Base-by-base conservation (phyloP, 2,113 vertebrate genomes). In the Chaenogobius annularis region DNA sequence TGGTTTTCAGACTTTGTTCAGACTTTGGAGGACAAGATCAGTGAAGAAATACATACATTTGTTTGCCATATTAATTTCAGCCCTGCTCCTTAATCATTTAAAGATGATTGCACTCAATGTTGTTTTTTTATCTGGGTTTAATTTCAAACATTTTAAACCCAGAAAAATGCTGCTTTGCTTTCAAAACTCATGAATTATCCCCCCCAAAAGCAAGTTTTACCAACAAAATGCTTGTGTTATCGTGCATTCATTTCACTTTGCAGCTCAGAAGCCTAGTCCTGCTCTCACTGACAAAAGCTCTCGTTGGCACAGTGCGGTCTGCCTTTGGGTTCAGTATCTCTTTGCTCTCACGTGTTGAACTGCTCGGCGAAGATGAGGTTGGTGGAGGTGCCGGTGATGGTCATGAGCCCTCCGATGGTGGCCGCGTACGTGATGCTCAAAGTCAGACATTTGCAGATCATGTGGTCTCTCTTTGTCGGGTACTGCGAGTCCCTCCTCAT, bases 361-460 rank as follows among this genome's bases (percentile, higher is more conserved):
- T 99, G 96, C 69, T 99, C 98, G 0, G 98, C 92, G 78, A 99
- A 99, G 72, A 99, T 99, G 83, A 99, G 96, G 90, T 96, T 99
- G 87, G 96, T 99, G 19, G 98, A 99, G 0, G 98, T 99, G 50
- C 98, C 97, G 0, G 98, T 99, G 91, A 99, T 97, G 86, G 98
- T 99, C 89, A 95, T 98, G 74, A 99, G 94, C 8, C 98, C 98
- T 1, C 98, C 97, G 0, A 99, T 98, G 68, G 97, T 99, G 0
- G 98, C 96, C 0, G 98, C 96, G 0, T 99, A 99, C 1, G 97
- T 97, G 80, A 99, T 96, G 89, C 97, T 98, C 77, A 99, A 93
- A 0, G 98, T 95, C 54, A 99, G 94, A 77, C 97, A 99, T 85
- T 98, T 99, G 79, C 98, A 98, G 87, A 99, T 93, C 97, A 98